Percentiles rank a stretch among this genome's conserved stretches.
phyloP scores from a whole-genome alignment of 1,140 invertebrate species.

The Drosophila ironensis region DNA sequence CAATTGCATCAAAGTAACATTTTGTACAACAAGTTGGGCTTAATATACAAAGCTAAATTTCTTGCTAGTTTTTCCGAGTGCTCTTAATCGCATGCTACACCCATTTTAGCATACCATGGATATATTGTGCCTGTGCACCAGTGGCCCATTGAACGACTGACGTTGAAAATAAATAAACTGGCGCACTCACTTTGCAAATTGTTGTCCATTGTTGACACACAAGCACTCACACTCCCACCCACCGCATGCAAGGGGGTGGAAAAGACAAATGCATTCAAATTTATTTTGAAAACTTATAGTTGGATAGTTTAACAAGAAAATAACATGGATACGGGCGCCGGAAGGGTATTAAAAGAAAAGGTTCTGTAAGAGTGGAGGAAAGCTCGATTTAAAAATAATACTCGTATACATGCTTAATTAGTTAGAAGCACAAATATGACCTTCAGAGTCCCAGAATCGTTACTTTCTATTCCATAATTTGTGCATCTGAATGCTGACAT shows the following conservation, averaged over 20 bases:
- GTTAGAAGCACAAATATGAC: no score
- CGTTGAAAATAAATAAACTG: constrained; percentile 53
- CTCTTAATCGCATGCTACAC: not conserved
- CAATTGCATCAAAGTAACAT: no score
- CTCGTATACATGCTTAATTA: no score
- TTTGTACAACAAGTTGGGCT: no score
- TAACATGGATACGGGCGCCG: not conserved
- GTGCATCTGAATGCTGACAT: constrained; percentile 37
- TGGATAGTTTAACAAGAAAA: constrained; percentile 29
- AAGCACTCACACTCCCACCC: constrained; percentile 9
- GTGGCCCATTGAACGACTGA: constrained; percentile 44
- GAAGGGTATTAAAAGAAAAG: not conserved
- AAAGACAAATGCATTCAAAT: constrained; percentile 56
- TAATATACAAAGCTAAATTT: no score
- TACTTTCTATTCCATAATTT: not conserved
- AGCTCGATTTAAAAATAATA: no score
- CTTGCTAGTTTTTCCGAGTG: constrained; percentile 4
- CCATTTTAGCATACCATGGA: constrained; percentile 1
- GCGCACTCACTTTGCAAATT: constrained; percentile 59
- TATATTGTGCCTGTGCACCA: constrained; percentile 17
- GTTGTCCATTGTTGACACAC: constrained; percentile 68
- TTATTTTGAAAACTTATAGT: constrained; percentile 34
- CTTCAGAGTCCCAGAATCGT: no score
- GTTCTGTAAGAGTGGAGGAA: no score
- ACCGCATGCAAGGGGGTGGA: constrained; percentile 8